Conservation (phyloP, 2,797 vertebrate genomes). For the Psittacula derbiana region DNA sequence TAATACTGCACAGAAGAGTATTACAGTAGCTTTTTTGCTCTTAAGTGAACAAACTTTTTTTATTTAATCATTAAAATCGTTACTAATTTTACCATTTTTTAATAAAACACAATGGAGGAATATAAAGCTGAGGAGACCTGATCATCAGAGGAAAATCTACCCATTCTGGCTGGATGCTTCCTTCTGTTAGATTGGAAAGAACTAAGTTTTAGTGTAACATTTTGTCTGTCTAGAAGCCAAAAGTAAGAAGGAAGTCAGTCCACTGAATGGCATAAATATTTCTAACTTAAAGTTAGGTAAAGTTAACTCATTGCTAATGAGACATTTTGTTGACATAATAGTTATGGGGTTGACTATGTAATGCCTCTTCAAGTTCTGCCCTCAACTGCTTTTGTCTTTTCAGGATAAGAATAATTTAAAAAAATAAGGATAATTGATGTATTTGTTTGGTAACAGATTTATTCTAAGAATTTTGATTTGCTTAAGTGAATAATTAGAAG, state of each 20-base stretch:
- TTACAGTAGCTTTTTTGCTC: not conserved
- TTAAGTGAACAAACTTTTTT: not conserved
- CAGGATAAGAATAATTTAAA: not conserved
- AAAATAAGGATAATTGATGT: not conserved
- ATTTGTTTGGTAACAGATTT: not conserved
- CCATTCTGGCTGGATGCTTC: not conserved
- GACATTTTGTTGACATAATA: not conserved
- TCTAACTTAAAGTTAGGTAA: not conserved
- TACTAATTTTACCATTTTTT: not conserved
- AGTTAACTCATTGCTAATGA: not conserved
- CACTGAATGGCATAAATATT: not conserved
- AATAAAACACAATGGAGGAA: not conserved
- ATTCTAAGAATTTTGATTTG: not conserved
- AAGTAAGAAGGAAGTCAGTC: not conserved
- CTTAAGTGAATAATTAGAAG: not conserved
- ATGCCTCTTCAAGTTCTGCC: not conserved
- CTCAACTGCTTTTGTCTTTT: not conserved
- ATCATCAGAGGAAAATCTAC: not conserved
- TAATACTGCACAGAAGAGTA: not conserved
- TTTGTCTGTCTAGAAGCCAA: not conserved
- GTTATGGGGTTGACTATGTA: not conserved
- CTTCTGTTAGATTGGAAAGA: not conserved
- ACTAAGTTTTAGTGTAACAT: not conserved
- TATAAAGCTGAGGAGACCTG: not conserved
- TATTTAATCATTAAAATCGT: not conserved